Percentiles rank a stretch among this genome's conserved stretches.
These are phyloP conservation scores for Euzetes globulus DNA, from an alignment of 2,888 invertebrate species.

Conservation along the genomic window DNA sequence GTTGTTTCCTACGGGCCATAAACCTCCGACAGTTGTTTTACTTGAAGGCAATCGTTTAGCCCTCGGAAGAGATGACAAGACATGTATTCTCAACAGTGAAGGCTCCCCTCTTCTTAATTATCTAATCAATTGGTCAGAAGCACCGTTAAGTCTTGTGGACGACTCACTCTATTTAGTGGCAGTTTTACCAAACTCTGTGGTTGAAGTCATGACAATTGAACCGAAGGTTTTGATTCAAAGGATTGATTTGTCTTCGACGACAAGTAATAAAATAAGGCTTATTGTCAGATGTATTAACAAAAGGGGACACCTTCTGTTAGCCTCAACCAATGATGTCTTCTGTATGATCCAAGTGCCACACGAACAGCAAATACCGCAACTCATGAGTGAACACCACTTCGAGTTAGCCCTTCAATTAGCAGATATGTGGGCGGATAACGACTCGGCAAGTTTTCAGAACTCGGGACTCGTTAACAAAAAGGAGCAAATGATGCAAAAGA, in stretches of 20 bases:
- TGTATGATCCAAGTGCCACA: slow-evolving; percentile 72
- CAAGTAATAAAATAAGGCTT: slow-evolving; percentile 11
- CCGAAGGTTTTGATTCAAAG: slow-evolving; percentile 68
- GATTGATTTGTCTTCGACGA: slow-evolving; percentile 55
- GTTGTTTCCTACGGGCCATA: slow-evolving; percentile 69
- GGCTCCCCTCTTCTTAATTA: slow-evolving; percentile 62
- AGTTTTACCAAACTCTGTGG: slow-evolving; percentile 67
- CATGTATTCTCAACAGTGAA: slow-evolving; percentile 71
- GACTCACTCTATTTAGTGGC: slow-evolving; percentile 88
- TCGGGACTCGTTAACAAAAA: slow-evolving; percentile 57
- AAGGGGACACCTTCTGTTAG: slow-evolving; percentile 69
- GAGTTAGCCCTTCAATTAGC: slow-evolving; percentile 84
- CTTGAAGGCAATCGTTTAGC: slow-evolving; percentile 54
- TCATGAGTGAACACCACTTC: slow-evolving; percentile 83
- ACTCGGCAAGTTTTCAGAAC: background rate
- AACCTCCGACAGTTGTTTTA: slow-evolving; percentile 58
- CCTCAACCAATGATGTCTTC: slow-evolving; percentile 82
- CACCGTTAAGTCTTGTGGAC: slow-evolving; percentile 66
- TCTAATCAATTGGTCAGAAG: slow-evolving; percentile 70
- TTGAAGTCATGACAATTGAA: slow-evolving; percentile 74
- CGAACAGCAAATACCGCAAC: slow-evolving; percentile 69
- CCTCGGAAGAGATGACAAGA: slow-evolving; percentile 75
- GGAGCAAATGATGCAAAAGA: slow-evolving; percentile 73
- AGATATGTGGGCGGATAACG: background rate
- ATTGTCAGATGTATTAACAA: slow-evolving; percentile 34